phyloP scores from a whole-genome alignment of 2,797 vertebrate species.

The Cirrhinus mrigala region DNA sequence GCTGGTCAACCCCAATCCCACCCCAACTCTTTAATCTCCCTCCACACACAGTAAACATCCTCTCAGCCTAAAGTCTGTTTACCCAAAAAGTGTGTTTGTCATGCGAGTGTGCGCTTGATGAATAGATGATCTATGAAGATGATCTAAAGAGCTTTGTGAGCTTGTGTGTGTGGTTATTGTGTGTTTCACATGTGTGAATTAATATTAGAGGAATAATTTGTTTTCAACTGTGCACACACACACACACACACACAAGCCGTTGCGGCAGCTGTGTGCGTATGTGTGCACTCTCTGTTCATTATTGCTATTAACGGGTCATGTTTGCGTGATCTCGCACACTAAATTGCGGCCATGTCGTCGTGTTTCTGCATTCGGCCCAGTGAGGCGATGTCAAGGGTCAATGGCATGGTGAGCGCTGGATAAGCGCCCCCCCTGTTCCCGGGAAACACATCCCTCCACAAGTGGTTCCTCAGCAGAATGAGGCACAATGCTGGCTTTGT shows the following conservation, averaged over 20 bases:
- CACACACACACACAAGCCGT: conserved; percentile 7
- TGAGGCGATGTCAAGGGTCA: conserved; percentile 74
- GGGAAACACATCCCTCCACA: conserved; percentile 71
- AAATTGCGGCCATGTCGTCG: conserved; percentile 78
- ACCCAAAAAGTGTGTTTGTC: conserved; percentile 47
- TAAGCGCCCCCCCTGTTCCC: conserved; percentile 67
- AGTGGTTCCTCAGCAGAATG: conserved; percentile 70
- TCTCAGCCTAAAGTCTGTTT: conserved; percentile 62
- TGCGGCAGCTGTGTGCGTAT: conserved; percentile 59
- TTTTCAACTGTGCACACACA: conserved; percentile 64
- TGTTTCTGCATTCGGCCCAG: conserved; percentile 67
- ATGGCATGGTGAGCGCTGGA: conserved; percentile 72
- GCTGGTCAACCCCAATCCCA: conserved; percentile 68
- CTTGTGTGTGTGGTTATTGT: conserved; percentile 56
- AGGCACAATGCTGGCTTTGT: conserved; percentile 78
- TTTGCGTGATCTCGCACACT: conserved; percentile 76
- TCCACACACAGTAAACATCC: conserved; percentile 69
- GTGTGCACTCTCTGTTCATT: conserved; percentile 69
- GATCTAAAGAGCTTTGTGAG: conserved; percentile 55
- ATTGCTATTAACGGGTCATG: conserved; percentile 74
- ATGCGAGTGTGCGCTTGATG: conserved; percentile 26
- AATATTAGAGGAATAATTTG: conserved; percentile 58
- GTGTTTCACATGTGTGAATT: conserved; percentile 56
- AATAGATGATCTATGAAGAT: conserved; percentile 32
- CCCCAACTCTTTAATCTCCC: conserved; percentile 67